phyloP scores from a whole-genome alignment of 2,797 vertebrate species.

The Microctenopoma lineatum region DNA sequence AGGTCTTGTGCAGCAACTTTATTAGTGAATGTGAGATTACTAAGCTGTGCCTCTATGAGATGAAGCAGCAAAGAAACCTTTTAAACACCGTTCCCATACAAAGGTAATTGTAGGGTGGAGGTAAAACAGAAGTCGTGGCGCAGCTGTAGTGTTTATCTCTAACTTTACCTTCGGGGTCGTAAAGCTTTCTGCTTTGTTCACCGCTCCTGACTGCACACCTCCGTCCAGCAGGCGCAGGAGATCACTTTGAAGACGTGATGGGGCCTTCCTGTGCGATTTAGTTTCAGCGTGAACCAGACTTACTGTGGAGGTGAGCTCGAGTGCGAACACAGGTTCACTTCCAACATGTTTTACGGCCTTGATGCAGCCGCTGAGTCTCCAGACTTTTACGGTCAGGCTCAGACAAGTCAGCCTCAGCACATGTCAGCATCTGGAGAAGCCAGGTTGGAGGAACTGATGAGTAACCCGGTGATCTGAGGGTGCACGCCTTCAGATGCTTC shows the following conservation, averaged over 20 bases:
- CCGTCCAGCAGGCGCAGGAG: not conserved
- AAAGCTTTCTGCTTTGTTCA: not conserved
- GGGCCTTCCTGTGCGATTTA: not conserved
- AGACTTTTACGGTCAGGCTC: slow-evolving; percentile 36
- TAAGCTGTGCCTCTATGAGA: too few relatives aligned
- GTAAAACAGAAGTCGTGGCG: slow-evolving; percentile 48
- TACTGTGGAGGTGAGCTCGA: slow-evolving; percentile 12
- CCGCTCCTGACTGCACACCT: not conserved
- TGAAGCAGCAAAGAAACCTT: not conserved
- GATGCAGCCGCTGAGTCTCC: slow-evolving; percentile 2
- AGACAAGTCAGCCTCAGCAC: slow-evolving; percentile 14
- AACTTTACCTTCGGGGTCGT: slow-evolving; percentile 23
- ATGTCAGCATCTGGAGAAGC: not conserved
- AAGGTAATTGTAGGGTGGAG: slow-evolving; percentile 35
- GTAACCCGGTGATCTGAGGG: slow-evolving; percentile 38
- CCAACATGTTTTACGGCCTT: slow-evolving; percentile 23
- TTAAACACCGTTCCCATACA: not conserved
- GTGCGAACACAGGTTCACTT: slow-evolving; percentile 9
- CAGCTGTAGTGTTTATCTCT: slow-evolving; percentile 32
- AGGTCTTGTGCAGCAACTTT: not conserved
- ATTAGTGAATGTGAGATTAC: not conserved
- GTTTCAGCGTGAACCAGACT: not conserved
- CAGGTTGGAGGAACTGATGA: slow-evolving; percentile 39
- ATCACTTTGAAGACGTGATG: not conserved
- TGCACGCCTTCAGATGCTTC: slow-evolving; percentile 40